Conservation (phyloP, 35 echinoderm and acorn worm species). For the Eucidaris tribuloides region DNA sequence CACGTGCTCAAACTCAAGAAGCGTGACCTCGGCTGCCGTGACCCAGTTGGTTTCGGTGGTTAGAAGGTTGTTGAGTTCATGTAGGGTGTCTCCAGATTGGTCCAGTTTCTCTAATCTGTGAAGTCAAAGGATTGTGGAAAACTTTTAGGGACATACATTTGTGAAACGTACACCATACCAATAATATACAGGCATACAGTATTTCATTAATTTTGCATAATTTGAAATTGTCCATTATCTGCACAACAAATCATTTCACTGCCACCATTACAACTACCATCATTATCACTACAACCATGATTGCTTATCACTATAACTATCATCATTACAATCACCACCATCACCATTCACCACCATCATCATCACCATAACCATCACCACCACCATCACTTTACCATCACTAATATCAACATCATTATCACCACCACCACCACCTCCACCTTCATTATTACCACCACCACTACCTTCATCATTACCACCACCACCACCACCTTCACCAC, state of each 20-base stretch:
- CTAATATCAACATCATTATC: neutral
- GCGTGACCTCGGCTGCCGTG: conserved; percentile 75
- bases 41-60: conserved; percentile 93
- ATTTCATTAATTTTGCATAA: no score
- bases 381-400: neutral
- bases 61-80: conserved; percentile 49
- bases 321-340: neutral
- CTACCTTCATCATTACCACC: neutral
- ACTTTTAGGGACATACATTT: no score
- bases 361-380: neutral
- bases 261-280: neutral
- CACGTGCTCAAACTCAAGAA: conserved; percentile 74
- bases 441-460: neutral
- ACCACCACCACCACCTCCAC: neutral
- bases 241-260: neutral
- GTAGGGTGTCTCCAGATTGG: conserved; percentile 61
- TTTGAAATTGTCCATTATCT: neutral
- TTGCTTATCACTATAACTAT: neutral
- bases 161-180: no score
- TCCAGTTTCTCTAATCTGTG: conserved; percentile 73
- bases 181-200: no score
- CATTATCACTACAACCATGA: no score
- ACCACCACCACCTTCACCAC: neutral
- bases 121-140: no score
- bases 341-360: neutral